Conservation (phyloP, 2,113 vertebrate species). For the Limanda limanda region DNA sequence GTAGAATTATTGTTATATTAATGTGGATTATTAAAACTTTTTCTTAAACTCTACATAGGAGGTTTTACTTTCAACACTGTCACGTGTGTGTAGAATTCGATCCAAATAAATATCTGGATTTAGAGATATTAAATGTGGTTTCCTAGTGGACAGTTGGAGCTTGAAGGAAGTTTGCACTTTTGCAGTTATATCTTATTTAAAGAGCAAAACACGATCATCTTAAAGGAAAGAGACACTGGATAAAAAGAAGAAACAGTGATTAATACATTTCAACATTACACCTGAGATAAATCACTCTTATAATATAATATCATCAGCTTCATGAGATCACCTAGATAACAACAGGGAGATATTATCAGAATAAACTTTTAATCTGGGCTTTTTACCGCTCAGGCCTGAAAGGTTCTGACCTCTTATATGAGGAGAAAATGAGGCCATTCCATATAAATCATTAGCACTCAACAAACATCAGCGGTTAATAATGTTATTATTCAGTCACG, state of each 20-base stretch:
- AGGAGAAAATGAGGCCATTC: conserved; percentile 34
- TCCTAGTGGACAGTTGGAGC: too few relatives aligned
- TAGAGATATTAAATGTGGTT: too few relatives aligned
- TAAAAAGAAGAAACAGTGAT: too few relatives aligned
- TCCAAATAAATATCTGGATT: too few relatives aligned
- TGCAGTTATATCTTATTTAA: not conserved
- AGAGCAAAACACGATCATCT: not conserved
- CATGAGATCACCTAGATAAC: not conserved
- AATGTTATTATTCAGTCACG: conserved; percentile 4
- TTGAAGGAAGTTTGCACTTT: too few relatives aligned
- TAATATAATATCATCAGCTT: not conserved
- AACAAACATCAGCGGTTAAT: not conserved
- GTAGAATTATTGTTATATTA: too few relatives aligned
- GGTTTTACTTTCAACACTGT: too few relatives aligned
- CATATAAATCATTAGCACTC: conserved; percentile 27
- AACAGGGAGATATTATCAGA: not conserved
- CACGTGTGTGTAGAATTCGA: too few relatives aligned
- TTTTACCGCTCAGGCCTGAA: not conserved
- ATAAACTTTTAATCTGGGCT: conserved; percentile 24
- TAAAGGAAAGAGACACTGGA: not conserved
- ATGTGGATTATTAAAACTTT: not conserved
- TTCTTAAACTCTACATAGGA: too few relatives aligned
- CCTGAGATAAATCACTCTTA: too few relatives aligned
- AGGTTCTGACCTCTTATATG: conserved; percentile 15
- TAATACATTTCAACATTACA: too few relatives aligned